Evolutionary conservation across 2,888 invertebrate species (phyloP), one percentile per base, ranked within the genome.

Genomic region (Spatulosminthurus flaviceps): DNA sequence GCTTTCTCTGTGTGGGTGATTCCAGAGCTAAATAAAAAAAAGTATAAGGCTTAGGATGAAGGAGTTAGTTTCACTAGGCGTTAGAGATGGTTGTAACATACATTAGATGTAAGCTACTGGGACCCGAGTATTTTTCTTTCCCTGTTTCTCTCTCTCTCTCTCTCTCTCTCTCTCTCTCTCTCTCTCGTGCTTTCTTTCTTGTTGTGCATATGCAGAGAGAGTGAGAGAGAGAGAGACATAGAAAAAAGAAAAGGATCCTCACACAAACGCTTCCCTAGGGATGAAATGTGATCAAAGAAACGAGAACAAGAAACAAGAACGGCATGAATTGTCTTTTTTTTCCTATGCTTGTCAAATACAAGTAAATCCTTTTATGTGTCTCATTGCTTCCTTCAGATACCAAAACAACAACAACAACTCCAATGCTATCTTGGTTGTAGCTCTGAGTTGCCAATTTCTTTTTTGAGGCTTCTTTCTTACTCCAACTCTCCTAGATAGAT

Each of bases 281-380:
- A 75, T 60, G 61, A 74, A 74, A 74, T 74, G 74, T 74, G 74
- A 74, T 74, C 74, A 75, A 75, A 75, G 64, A 66, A 75, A 75
- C 28, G 75, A 66, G 75, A 75, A 75, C 64, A 64, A 61, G 75
- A 66, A 75, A 75, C 64, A 75, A 66, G 21, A 75, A 61, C 29
- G 26, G 28, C 61, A 74, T 26, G 64, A 64, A 64, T 64, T 64
- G 64, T 64, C 64, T 64, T 64, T 51, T 64, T 64, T 26, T n/a
- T n/a, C n/a, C 22, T 72, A 41, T 41, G 21, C 43, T 24, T 24
- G 72, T 51, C 72, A 72, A 72, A 72, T 72, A 51, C 72, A 72
- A 72, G 72, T 43, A 72, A 72, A 72, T 21, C 51, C 51, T 42
- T 16, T 72, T 43, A 19, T 21, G 41, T 71, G 22, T 34, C 42